These are phyloP conservation scores for Limanda limanda DNA, from an alignment of 2,113 vertebrate species.

Conservation along the genomic window DNA sequence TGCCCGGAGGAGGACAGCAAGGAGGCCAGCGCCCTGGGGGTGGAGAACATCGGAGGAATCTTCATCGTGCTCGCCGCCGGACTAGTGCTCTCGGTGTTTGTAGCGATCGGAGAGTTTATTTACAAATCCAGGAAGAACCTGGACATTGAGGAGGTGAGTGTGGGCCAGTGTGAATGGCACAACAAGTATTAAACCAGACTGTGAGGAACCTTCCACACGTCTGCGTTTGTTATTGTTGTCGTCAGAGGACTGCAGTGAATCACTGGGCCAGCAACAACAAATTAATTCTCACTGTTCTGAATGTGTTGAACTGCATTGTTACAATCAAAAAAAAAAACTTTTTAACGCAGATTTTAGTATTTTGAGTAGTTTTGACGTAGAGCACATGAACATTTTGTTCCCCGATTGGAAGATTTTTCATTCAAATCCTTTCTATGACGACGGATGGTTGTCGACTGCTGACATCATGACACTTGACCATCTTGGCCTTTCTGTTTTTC, in stretches of 20 bases:
- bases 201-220: conserved; percentile 22
- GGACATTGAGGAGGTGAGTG: conserved; percentile 94
- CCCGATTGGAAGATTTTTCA: conserved; percentile 37
- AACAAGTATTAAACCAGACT: conserved; percentile 79
- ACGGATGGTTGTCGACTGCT: conserved; percentile 46
- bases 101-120: conserved; percentile 97
- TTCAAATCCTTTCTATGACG: conserved; percentile 56
- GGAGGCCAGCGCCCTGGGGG: conserved; percentile 94
- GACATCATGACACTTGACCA: conserved; percentile 63
- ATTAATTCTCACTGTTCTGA: conserved; percentile 21
- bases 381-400: conserved; percentile 59
- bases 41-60: conserved; percentile 98
- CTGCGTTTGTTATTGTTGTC: conserved; percentile 32
- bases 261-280: conserved; percentile 37
- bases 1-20: conserved; percentile 97
- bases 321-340: conserved; percentile 61
- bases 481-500: conserved; percentile 69
- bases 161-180: conserved; percentile 84
- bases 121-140: conserved; percentile 94
- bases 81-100: conserved; percentile 96
- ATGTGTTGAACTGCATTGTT: conserved; percentile 69
- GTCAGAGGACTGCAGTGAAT: conserved; percentile 31
- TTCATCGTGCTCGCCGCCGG: conserved; percentile 97
- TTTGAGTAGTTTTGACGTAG: conserved; percentile 69
- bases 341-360: conserved; percentile 61